Base-by-base conservation (phyloP, 2,888 invertebrate genomes). In the Hemithea aestivaria region DNA sequence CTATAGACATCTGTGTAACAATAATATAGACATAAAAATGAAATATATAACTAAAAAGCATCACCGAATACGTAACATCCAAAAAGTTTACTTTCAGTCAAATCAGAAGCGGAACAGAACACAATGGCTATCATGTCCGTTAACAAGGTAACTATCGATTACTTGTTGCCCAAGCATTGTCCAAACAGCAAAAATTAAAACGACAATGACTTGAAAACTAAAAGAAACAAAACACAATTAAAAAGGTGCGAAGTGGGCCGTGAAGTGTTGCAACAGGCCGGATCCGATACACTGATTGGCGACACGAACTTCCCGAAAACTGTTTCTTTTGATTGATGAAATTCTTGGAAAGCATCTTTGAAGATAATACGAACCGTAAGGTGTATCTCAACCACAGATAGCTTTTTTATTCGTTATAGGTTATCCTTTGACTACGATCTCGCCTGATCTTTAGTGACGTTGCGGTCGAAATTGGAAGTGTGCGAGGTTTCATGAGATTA, bases 201-300 rank as follows among this genome's bases (percentile, higher is more conserved):
- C 47, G 45, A 47, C 43, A 48, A 40, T 40, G 41, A 46, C 43
- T 22, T 32, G 38, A 40, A 46, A 46, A 44, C 48, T 28, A 41
- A 26, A 41, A 43, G 73, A 71, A 75, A 73, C 68, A 68, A 78
- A 76, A 73, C 46, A 62, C 62, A 68, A 76, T 69, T 69, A 72
- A 73, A 62, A 62, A 62, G 61, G 45, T 37, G 50, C 45, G 66
- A 80, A 80, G 58, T 76, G 65, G 82, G 66, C 79, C 82, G 71
- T 75, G 75, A 77, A 77, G 70, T 65, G 70, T 76, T 73, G 64
- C 71, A 64, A 69, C 64, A 69, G 40, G 60, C 68, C 69, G 69
- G 71, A 73, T 67, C 62, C 58, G 52, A 55, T 12, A 22, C 20
- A 70, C 60, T 58, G 60, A 57, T 63, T 55, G 43, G 52, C 49